Conservation (phyloP, 1,140 invertebrate genomes). For the Drosophila orena region DNA sequence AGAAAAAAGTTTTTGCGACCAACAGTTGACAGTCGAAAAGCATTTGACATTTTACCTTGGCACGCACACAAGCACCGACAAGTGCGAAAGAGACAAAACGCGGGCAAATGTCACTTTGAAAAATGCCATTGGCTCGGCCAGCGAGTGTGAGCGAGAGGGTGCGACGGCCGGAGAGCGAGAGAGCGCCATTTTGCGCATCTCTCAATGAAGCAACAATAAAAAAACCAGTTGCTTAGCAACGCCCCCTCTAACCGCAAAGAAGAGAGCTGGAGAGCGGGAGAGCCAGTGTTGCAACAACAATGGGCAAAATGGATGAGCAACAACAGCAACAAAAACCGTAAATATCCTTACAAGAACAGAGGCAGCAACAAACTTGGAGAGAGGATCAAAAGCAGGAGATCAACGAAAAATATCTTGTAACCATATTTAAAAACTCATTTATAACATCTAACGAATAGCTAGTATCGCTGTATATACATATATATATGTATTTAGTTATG, state of each 20-base stretch:
- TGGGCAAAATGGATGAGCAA: neutral
- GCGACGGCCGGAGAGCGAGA: constrained; percentile 24
- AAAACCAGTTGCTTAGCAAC: constrained; percentile 84
- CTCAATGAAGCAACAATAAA: constrained; percentile 51
- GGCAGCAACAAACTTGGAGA: neutral
- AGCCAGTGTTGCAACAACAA: constrained; percentile 11
- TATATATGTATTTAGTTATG: too few species aligned
- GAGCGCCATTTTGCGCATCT: constrained; percentile 65
- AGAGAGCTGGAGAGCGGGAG: constrained; percentile 14
- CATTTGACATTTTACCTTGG: constrained; percentile 85
- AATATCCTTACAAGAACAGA: constrained; percentile 15
- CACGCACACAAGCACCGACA: constrained; percentile 28
- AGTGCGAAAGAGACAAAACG: constrained; percentile 71
- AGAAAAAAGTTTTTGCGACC: constrained; percentile 67
- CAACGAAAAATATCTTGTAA: too few species aligned
- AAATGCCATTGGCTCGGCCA: constrained; percentile 82
- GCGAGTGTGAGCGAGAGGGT: constrained; percentile 37
- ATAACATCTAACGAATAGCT: too few species aligned
- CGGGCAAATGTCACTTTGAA: constrained; percentile 84
- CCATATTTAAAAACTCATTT: too few species aligned
- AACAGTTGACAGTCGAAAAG: constrained; percentile 83
- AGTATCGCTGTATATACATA: too few species aligned
- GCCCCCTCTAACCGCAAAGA: constrained; percentile 80
- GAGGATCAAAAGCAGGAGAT: neutral
- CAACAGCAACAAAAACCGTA: constrained; percentile 18